Percentiles rank a stretch among this genome's conserved stretches.
Evolutionary conservation across 2,888 invertebrate genomes (phyloP).

Genomic region (Acheta domesticus): DNA sequence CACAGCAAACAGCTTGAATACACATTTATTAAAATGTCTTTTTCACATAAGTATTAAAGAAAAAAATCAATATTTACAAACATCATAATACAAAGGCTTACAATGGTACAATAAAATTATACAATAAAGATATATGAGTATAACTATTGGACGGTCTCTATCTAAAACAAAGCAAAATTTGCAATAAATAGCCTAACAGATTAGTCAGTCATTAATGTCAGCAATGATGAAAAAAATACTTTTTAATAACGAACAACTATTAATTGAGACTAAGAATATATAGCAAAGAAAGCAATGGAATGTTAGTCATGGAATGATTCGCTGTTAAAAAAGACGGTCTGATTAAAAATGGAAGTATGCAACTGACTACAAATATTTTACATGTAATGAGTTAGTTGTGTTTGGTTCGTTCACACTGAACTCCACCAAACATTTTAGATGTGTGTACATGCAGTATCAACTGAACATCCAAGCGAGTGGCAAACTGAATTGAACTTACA

Average conservation of each 20-base stretch:
- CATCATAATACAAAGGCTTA: neutral
- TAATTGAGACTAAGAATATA: neutral
- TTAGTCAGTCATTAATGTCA: too few species aligned
- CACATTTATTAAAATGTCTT: too few species aligned
- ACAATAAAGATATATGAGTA: slow-evolving; percentile 25
- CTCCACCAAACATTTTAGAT: too few species aligned
- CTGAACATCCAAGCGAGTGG: too few species aligned
- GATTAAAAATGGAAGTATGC: neutral
- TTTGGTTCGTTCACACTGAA: neutral
- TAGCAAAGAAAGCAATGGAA: slow-evolving; percentile 23
- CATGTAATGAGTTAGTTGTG: neutral
- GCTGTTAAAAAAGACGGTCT: neutral
- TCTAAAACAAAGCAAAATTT: slow-evolving; percentile 20
- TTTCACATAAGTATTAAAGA: too few species aligned
- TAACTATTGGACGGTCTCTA: slow-evolving; percentile 30
- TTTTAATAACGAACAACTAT: neutral
- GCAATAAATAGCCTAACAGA: slow-evolving; percentile 20
- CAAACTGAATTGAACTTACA: too few species aligned
- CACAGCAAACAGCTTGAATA: too few species aligned
- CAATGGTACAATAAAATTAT: neutral
- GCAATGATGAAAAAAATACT: neutral
- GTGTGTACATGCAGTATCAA: too few species aligned
- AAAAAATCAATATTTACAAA: slow-evolving; percentile 28
- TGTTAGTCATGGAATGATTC: slow-evolving; percentile 25
- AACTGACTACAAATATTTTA: neutral